Evolutionary conservation across 2,113 vertebrate species (phyloP), one percentile per base, ranked within the genome.

Genomic region (Catharus fuscescens): DNA sequence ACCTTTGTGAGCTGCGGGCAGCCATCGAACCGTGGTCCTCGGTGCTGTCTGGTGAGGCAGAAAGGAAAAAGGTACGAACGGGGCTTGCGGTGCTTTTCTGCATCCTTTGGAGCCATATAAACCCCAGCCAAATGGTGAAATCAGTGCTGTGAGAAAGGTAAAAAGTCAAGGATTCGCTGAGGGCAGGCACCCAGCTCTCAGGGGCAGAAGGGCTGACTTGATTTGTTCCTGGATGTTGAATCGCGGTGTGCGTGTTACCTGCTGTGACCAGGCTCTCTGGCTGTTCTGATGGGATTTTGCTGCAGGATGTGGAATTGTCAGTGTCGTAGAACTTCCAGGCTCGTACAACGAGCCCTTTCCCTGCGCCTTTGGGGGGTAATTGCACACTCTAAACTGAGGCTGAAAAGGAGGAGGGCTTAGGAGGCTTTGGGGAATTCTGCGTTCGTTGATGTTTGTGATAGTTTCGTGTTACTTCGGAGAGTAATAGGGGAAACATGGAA

Each of bases 1-100:
- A 26, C 5, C 50, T 60, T 47, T 28, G 5, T 17, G 59, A 42
- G 48, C 61, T 4, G 36, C 56, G 0, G 67, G 34, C 56, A 29
- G 20, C 34, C 1, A 2, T 10, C 16, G 1, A 0, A 1, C 2
- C 20, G 1, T 26, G 32, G 10, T 5, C 0, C 1, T 24, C 29
- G 8, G 12, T 8, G 21, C 2, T 3, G 18, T 45, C 8, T 17
- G 29, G 6, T 2, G 29, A 65, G 66, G 19, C 40, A 15, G 25
- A 9, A 28, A 15, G 18, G 18, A 12, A 12, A 11, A 38, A 31
- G 21, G 19, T 9, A 2, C 28, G 4, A 15, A 11, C 16, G 0
- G 7, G 19, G 21, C 19, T 47, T 18, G 56, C 53, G 0, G 78
- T 0, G 25, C 31, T 80, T n/a, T 18, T 32, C 13, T 38, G 0